Conservation (phyloP, 35 echinoderm and acorn worm genomes). For the Strongylocentrotus purpuratus region DNA sequence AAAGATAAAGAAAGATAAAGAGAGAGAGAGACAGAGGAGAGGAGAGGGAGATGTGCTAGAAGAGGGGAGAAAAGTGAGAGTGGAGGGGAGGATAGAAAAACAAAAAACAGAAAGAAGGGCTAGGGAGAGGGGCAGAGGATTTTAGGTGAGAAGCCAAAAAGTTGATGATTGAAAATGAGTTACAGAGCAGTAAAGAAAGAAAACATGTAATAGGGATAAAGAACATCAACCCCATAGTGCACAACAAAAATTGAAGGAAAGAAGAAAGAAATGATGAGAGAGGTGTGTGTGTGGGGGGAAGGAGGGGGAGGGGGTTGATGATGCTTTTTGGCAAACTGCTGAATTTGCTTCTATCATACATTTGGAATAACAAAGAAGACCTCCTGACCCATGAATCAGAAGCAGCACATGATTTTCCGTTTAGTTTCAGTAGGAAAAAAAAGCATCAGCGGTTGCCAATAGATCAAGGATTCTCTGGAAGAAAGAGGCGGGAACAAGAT, state of each 20-base stretch:
- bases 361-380: constrained; percentile 1
- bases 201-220: too few species aligned
- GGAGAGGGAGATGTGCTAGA: too few species aligned
- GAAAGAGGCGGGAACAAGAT: neutral
- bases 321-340: neutral
- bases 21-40: neutral
- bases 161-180: too few species aligned
- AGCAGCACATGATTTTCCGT: neutral
- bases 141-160: too few species aligned
- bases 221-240: neutral
- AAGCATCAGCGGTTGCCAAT: neutral
- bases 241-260: neutral
- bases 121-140: too few species aligned
- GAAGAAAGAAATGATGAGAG: neutral
- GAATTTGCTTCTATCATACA: neutral
- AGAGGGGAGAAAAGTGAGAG: neutral
- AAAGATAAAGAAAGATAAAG: neutral
- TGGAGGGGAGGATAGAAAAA: too few species aligned
- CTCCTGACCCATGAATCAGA: neutral
- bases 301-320: neutral
- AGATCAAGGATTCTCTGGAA: neutral
- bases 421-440: neutral
- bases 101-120: too few species aligned
- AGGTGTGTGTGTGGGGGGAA: neutral
- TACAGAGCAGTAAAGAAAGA: too few species aligned